These are phyloP conservation scores for Alosa sapidissima DNA, from an alignment of 2,797 vertebrate species.

Conservation along the genomic window DNA sequence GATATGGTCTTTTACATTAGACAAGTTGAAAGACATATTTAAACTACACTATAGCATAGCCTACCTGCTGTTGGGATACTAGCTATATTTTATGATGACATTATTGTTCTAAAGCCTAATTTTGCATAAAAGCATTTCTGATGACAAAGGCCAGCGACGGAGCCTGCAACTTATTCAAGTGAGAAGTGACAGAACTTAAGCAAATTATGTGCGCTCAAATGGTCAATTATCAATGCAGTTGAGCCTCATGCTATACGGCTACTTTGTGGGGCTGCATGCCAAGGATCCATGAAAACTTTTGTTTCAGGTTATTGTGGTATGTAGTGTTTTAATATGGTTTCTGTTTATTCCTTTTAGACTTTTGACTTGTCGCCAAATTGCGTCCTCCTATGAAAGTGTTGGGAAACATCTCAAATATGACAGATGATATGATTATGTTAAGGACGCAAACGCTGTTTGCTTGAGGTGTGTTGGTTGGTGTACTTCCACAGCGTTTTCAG, in stretches of 20 bases:
- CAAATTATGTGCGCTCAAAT: neutral
- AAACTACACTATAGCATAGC: neutral
- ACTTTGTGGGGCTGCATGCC: neutral
- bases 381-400: neutral
- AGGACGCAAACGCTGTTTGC: neutral
- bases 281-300: neutral
- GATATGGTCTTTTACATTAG: neutral
- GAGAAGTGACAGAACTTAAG: constrained; percentile 15
- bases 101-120: neutral
- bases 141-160: neutral
- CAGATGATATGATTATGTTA: neutral
- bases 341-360: neutral
- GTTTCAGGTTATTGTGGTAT: neutral
- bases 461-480: neutral
- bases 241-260: neutral
- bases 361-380: neutral
- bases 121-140: neutral
- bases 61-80: neutral
- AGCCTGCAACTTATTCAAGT: neutral
- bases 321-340: neutral
- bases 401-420: neutral
- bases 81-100: neutral
- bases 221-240: neutral
- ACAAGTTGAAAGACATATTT: neutral
- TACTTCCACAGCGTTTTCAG: neutral